Base-by-base conservation (phyloP, 2,888 invertebrate genomes). In the Drepanosiphum platanoidis region DNA sequence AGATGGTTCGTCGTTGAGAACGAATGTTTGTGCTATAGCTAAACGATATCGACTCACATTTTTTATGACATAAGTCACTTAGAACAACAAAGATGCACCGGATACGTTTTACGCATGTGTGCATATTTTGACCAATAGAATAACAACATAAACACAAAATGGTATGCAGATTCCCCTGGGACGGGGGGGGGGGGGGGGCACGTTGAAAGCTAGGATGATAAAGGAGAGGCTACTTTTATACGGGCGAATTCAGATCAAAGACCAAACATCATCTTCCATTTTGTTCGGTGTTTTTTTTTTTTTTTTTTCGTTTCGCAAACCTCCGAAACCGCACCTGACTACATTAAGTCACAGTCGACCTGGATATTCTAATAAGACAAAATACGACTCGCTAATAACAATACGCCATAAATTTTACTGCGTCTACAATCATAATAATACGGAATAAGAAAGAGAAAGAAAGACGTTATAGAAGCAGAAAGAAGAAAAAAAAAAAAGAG, bases 401-500 rank as follows among this genome's bases (percentile, higher is more conserved):
- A 84, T 77, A 84, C 83, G 30, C 83, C 68, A 84, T 84, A 84
- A 75, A 84, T 84, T 84, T 75, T 75, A 68, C 75, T 68, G 75
- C 39, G 74, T 22, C 64, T 52, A 46, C 83, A 36, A 75, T 66
- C 75, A 86, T 75, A 80, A 58, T 81, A 70, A 75, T 39, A 30
- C 8, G 36, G 58, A 78, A 77, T 32, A 72, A 74, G 75, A 42
- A 68, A 66, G 74, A 86, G 71, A 27, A 83, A 77, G 86, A 82
- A 77, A 80, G 80, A 70, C 78, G 52, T 70, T 84, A 81, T 42
- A 71, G 70, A 75, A n/a, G n/a, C n/a, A n/a, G n/a, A n/a, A n/a
- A n/a, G n/a, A n/a, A n/a, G n/a, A n/a, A n/a, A n/a, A n/a, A n/a
- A 68, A 84, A 86, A 86, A 87, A 70, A 64, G 82, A 78, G 71